Evolutionary conservation across 2,797 vertebrate genomes (phyloP), one percentile per base, ranked within the genome.

Genomic region (Graptemys geographica): DNA sequence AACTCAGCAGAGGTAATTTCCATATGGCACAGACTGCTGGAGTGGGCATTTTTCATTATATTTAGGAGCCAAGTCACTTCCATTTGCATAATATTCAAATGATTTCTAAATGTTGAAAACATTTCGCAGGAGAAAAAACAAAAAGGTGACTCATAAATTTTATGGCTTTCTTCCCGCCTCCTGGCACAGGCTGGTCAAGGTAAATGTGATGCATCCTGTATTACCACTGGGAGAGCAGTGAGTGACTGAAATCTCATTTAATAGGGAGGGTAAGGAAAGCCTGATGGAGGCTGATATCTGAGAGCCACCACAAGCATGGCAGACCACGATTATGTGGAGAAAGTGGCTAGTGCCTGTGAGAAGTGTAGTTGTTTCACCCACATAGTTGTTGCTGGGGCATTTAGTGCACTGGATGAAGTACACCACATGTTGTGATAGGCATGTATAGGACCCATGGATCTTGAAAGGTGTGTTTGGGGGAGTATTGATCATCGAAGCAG

Each of bases 51-150:
- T 97, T 92, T 90, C 92, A 93, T 94, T 80, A 88, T 92, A 94
- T 91, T 97, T 90, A 92, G 92, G 93, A 95, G 90, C 78, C 88
- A 94, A 93, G 94, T 92, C 89, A 85, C 86, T 97, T 31, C 78
- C 31, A 95, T 92, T 95, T 95, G 88, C 94, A 94, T 94, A 96
- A 94, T 87, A 95, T 90, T 95, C 91, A 90, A 95, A 96, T 92
- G 89, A 96, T 93, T 92, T 90, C 72, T 91, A 85, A 88, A 89
- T 88, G 84, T 80, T 95, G 95, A 85, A 95, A 97, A 88, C 82
- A 87, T 87, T 92, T 94, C 88, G 78, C 51, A 79, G 65, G 65
- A 96, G 86, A 82, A 94, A 62, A 95, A 95, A 74, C 87, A 95
- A 85, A 92, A 87, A 92, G 11, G 57, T 84, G 92, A 49, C 78